Evolutionary conservation across 2,113 vertebrate species (phyloP).

Genomic region (Burhinus bistriatus): DNA sequence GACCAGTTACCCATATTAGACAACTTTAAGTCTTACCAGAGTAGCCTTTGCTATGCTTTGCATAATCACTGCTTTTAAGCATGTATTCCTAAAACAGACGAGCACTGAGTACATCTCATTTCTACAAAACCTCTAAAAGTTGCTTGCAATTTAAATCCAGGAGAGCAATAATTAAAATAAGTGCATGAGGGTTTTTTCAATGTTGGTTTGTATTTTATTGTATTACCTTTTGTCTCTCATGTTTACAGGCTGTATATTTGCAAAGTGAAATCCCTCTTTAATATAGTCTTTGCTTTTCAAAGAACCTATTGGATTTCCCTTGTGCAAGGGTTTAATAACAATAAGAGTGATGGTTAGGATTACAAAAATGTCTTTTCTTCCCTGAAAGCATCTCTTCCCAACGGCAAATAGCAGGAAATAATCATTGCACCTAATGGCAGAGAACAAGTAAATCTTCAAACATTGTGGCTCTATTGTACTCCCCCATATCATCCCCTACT

Average conservation of each 20-base stretch:
- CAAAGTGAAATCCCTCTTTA: slow-evolving; percentile 30
- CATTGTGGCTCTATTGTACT: slow-evolving; percentile 8
- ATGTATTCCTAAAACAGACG: background rate
- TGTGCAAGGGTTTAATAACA: background rate
- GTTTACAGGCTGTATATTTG: slow-evolving; percentile 14
- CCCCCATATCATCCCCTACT: background rate
- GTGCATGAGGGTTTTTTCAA: background rate
- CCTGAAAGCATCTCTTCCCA: background rate
- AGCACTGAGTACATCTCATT: background rate
- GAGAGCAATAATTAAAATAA: background rate
- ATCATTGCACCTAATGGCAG: background rate
- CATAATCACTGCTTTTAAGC: background rate
- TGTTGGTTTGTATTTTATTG: background rate
- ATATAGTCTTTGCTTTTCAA: background rate
- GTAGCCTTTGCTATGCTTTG: background rate
- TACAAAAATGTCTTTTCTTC: slow-evolving; percentile 25
- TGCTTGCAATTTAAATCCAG: background rate
- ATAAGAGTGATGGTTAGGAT: background rate
- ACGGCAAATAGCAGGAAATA: background rate
- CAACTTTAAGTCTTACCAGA: background rate
- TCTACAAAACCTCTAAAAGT: background rate
- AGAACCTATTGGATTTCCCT: background rate
- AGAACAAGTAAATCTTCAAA: slow-evolving; percentile 36
- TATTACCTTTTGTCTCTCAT: background rate
- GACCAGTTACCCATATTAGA: background rate